phyloP scores from a whole-genome alignment of 2,113 vertebrate species.

The Pterocles gutturalis region DNA sequence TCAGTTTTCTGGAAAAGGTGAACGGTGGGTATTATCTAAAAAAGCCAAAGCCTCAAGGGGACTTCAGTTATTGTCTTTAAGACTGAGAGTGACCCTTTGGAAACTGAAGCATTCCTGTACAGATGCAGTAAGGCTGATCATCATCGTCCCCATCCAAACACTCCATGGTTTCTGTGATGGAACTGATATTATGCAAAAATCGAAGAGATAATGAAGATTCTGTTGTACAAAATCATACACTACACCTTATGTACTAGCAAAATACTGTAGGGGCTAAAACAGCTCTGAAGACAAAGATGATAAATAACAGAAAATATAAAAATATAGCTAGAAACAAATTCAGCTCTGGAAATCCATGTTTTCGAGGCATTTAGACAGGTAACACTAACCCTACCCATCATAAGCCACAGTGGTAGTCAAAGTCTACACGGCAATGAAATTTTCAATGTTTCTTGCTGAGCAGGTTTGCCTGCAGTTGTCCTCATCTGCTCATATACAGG shows the following conservation, averaged over 20 bases:
- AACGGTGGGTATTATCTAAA: neutral
- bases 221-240: neutral
- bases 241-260: neutral
- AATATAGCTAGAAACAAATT: neutral
- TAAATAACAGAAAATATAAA: neutral
- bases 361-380: neutral
- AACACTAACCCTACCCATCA: neutral
- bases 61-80: neutral
- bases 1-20: neutral
- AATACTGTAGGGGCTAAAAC: neutral
- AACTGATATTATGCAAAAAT: neutral
- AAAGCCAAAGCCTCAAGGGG: neutral
- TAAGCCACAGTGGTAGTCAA: neutral
- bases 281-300: neutral
- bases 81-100: neutral
- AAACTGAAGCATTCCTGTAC: neutral
- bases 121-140: neutral
- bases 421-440: neutral
- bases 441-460: neutral
- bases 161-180: neutral
- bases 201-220: neutral
- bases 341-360: rapidly evolving
- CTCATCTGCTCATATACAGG: neutral
- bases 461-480: neutral
- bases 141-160: neutral